A percentile compares a stretch with the other conserved stretches of the same genome.
These are phyloP conservation scores for Rhynchopsitta pachyrhyncha DNA, from an alignment of 2,113 vertebrate genomes.

Conservation along the genomic window DNA sequence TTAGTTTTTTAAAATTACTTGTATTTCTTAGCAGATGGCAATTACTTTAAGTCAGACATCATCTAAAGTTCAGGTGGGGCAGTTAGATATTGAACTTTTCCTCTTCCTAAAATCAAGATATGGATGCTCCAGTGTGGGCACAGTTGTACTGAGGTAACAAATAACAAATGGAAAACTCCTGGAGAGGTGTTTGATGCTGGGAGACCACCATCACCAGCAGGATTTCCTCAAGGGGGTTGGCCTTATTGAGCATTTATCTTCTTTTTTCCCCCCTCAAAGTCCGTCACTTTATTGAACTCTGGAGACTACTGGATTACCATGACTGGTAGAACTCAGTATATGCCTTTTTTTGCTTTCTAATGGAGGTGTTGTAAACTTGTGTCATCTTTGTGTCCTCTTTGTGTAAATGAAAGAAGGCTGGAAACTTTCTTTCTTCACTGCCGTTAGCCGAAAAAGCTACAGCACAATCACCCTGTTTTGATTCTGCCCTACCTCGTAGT, in stretches of 20 bases:
- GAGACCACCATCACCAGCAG: neutral
- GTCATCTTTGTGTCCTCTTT: neutral
- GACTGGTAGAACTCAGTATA: neutral
- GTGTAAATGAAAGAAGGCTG: neutral
- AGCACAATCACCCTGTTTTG: neutral
- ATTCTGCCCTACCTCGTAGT: neutral
- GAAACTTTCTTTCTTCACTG: neutral
- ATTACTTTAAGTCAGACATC: neutral
- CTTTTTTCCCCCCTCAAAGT: neutral
- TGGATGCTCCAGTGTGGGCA: neutral
- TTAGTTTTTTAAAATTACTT: neutral
- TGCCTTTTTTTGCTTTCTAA: neutral
- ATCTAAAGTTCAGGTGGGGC: neutral
- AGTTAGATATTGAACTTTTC: neutral
- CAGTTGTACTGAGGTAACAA: neutral
- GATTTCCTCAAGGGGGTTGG: neutral
- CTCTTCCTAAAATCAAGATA: neutral
- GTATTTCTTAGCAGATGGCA: neutral
- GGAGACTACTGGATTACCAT: neutral
- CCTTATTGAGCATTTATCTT: neutral
- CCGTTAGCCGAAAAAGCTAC: accelerated
- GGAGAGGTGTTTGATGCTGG: neutral
- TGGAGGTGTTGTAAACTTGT: neutral
- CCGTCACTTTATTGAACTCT: neutral
- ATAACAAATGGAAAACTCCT: neutral